Base-by-base conservation (phyloP, 2,797 vertebrate genomes). In the Podarcis lilfordi region DNA sequence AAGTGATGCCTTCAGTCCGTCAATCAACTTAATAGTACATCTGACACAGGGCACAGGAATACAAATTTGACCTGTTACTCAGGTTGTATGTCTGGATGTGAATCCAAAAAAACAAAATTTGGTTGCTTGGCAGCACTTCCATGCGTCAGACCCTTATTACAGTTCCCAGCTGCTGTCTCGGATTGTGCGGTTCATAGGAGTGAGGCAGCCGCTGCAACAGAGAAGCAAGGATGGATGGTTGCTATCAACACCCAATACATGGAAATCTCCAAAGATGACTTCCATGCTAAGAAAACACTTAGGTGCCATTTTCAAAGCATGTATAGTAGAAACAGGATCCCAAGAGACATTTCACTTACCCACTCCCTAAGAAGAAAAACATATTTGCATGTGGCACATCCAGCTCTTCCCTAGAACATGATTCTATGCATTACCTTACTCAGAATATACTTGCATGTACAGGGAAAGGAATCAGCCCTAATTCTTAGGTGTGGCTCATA, bases 61-160 rank as follows among this genome's bases (percentile, higher is more conserved):
- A 87, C 68, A 80, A 72, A 66, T 45, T 23, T 81, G 77, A 85
- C 77, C 40, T 76, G 40, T 80, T 66, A 32, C 3, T 10, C 83
- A 74, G 77, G 88, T 84, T 32, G 27, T 64, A 21, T 80, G 69
- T 27, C 69, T 74, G 78, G 29, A 35, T 74, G 27, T 74, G 78
- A 21, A 35, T 74, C 35, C 19, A 19, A 43, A 89, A 35, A 72
- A 78, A 86, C 35, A 78, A 77, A 78, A 50, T 77, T 89, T 61
- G 13, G 66, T 80, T 80, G 37, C 89, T 40, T 83, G n/a, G 64
- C 75, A 79, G 75, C 64, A 23, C 69, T 50, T 72, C 75, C 10
- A 50, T 86, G 88, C n/a, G 66, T 71, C 89, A 86, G 89, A 86
- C 50, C 40, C 81, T 83, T 83, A 90, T 80, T 87, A 84, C 68